phyloP scores from a whole-genome alignment of 1,140 invertebrate genomes.

The Meloidogyne hapla region DNA sequence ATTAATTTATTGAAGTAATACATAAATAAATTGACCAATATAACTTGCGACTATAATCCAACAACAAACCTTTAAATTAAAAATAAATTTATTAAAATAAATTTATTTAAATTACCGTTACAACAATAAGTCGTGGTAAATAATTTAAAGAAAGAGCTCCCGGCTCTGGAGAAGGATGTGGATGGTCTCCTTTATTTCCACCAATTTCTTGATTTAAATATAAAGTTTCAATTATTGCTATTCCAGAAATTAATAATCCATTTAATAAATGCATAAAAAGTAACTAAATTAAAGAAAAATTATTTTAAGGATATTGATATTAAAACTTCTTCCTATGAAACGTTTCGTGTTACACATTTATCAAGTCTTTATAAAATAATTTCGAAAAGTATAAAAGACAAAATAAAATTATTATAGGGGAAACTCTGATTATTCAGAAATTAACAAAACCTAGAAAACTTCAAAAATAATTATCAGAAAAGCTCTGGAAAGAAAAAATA shows the following conservation, averaged over 20 bases:
- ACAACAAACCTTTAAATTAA: constrained; percentile 18
- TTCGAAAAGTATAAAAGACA: too few relatives aligned
- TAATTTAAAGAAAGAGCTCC: constrained; percentile 15
- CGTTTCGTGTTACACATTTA: too few relatives aligned
- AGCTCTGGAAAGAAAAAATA: too few relatives aligned
- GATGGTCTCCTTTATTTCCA: background rate
- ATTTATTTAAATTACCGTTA: constrained; percentile 20
- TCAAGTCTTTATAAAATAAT: too few relatives aligned
- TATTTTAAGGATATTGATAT: background rate
- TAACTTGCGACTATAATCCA: constrained; percentile 28
- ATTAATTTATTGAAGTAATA: constrained; percentile 27
- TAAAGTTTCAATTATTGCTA: constrained; percentile 20
- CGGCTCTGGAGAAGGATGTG: background rate
- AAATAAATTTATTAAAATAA: background rate
- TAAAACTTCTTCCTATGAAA: too few relatives aligned
- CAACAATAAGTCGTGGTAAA: constrained; percentile 14
- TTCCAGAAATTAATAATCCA: constrained; percentile 9
- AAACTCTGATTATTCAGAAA: too few relatives aligned
- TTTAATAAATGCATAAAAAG: constrained; percentile 15
- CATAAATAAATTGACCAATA: constrained; percentile 32
- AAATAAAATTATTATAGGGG: too few relatives aligned
- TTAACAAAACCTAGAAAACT: too few relatives aligned
- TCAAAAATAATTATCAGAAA: too few relatives aligned
- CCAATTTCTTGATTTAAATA: constrained; percentile 22
- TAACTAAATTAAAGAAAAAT: constrained; percentile 14